Conservation (phyloP, 2,113 vertebrate species). For the Dicrurus megarhynchus region DNA sequence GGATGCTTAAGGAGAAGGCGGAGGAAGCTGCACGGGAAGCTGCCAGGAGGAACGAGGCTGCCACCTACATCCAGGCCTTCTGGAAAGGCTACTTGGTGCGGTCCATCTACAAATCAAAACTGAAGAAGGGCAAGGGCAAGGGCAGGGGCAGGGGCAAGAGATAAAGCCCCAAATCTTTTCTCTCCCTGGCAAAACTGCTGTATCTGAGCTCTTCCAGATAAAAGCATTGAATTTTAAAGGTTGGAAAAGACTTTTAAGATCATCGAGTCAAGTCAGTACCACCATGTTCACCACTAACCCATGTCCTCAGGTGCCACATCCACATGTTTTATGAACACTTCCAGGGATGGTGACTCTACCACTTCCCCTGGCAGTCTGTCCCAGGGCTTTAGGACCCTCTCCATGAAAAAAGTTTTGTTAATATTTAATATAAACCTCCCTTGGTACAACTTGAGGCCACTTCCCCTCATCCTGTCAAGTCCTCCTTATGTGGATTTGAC, state of each 20-base stretch:
- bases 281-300: background rate
- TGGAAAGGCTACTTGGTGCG: conserved; percentile 83
- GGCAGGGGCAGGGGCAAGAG: conserved; percentile 55
- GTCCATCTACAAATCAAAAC: conserved; percentile 69
- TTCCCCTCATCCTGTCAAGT: background rate
- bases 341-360: background rate
- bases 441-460: background rate
- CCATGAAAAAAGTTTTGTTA: background rate
- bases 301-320: background rate
- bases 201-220: background rate
- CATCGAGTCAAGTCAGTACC: background rate
- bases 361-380: background rate
- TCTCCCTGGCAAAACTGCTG: background rate
- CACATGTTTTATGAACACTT: background rate
- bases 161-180: background rate
- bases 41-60: conserved; percentile 70
- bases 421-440: background rate
- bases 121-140: conserved; percentile 37
- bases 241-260: background rate
- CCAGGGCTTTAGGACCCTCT: background rate
- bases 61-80: conserved; percentile 77
- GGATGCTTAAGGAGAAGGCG: conserved; percentile 53
- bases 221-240: background rate
- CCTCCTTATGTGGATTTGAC: background rate
- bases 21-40: conserved; percentile 68